Evolutionary conservation across 92 coral and sea anemone genomes (phyloP), one percentile per base, ranked within the genome.

Genomic region (Desmophyllum pertusum): DNA sequence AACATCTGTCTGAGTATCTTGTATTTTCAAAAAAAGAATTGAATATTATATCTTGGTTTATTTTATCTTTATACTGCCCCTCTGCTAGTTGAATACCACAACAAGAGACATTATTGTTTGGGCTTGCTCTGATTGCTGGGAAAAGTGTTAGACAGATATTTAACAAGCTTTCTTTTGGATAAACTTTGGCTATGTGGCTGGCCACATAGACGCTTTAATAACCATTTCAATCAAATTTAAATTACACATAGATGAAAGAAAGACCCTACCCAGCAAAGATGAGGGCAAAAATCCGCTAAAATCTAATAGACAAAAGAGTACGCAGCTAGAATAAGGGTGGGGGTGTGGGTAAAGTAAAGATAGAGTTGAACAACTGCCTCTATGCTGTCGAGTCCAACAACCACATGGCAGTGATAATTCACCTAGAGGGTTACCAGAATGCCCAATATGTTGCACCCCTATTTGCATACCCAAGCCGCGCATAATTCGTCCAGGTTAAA

Each of bases 1-100:
- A n/a, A n/a, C n/a, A n/a, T n/a, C n/a, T n/a, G n/a, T n/a, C n/a
- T 69, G 46, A 88, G 84, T 19, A 88, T 84, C 65, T 88, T 86
- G 68, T 88, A 88, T 63, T 89, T 88, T 53, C 0, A 77, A 77
- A 57, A 77, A 38, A 23, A 10, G 29, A 21, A 53, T 2, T 1
- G 23, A 53, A 21, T 23, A 53, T 21, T 51, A 51, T 51, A n/a
- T n/a, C n/a, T n/a, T n/a, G n/a, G n/a, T 18, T 0, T 4, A 1
- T 51, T 21, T 51, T 1, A 51, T 48, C 50, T 51, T 53, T 48
- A 50, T 75, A 42, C 64, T 50, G 64, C 67, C 33, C 80, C 66
- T 75, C 80, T 21, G 31, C 80, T 51, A 52, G 52, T 35, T 5
- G 33, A 27, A 75, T 75, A 35, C 17, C 48, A 75, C 25, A 75